Conservation (phyloP, 2,797 vertebrate genomes). For the Antennarius maculatus region DNA sequence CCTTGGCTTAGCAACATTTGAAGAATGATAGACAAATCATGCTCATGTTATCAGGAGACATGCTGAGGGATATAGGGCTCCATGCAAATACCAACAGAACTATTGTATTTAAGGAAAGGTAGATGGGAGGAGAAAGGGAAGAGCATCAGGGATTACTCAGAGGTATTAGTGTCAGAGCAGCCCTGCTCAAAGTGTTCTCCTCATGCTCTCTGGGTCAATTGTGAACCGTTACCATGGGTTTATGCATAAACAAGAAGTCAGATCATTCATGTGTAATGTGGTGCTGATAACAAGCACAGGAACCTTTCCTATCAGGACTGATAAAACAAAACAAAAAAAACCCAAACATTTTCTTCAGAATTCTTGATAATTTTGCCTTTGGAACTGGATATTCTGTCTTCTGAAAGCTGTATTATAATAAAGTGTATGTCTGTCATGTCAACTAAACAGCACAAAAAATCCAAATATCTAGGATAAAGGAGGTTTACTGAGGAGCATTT, state of each 20-base stretch:
- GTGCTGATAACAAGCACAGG: slow-evolving; percentile 14
- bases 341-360: too few relatives aligned
- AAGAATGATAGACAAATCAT: not conserved
- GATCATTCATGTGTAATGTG: not conserved
- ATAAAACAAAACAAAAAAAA: too few relatives aligned
- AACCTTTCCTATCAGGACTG: too few relatives aligned
- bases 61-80: not conserved
- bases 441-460: too few relatives aligned
- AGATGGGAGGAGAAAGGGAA: not conserved
- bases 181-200: slow-evolving; percentile 40
- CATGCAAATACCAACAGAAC: slow-evolving; percentile 26
- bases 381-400: too few relatives aligned
- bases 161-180: slow-evolving; percentile 5
- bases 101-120: not conserved
- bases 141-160: slow-evolving; percentile 6
- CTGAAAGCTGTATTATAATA: too few relatives aligned
- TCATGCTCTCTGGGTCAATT: slow-evolving; percentile 2
- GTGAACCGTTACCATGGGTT: slow-evolving; percentile 6
- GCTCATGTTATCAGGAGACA: slow-evolving; percentile 1
- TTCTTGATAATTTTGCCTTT: not conserved
- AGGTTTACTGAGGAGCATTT: not conserved
- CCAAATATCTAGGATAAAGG: not conserved
- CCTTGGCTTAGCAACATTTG: not conserved
- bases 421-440: too few relatives aligned
- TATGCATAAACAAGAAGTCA: slow-evolving; percentile 5